These are phyloP conservation scores for Heliconius nattereri DNA, from an alignment of 1,140 invertebrate genomes.

Conservation along the genomic window DNA sequence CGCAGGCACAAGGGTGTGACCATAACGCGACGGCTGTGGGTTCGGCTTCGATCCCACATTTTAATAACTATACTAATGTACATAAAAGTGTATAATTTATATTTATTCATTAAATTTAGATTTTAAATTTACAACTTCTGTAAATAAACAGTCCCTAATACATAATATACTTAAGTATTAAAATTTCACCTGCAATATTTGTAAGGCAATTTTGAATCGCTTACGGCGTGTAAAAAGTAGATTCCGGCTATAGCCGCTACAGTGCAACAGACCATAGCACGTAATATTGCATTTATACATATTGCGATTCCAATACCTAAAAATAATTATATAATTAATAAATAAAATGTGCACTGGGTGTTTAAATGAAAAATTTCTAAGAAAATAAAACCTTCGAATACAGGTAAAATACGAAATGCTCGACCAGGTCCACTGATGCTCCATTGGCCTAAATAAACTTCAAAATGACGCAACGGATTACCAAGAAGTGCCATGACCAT, in stretches of 20 bases:
- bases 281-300: constrained; percentile 66
- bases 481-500: constrained; percentile 53
- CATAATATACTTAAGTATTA: neutral
- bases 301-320: constrained; percentile 70
- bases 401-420: constrained; percentile 67
- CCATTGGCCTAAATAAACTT: constrained; percentile 76
- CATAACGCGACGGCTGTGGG: too few relatives aligned
- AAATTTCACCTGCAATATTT: constrained; percentile 50
- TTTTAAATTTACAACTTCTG: too few relatives aligned
- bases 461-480: constrained; percentile 71
- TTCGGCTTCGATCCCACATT: too few relatives aligned
- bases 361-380: neutral
- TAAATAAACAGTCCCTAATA: too few relatives aligned
- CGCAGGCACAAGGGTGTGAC: too few relatives aligned
- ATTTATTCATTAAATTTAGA: too few relatives aligned
- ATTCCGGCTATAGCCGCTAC: constrained; percentile 59
- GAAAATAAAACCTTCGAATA: constrained; percentile 60
- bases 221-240: constrained; percentile 53
- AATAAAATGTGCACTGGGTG: neutral
- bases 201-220: constrained; percentile 59
- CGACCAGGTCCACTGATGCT: constrained; percentile 73
- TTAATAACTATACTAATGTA: too few relatives aligned
- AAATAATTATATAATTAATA: neutral
- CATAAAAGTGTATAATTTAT: too few relatives aligned
- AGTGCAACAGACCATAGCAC: constrained; percentile 58